Base-by-base conservation (phyloP, 2,888 invertebrate genomes). In the Lapara coniferarum region DNA sequence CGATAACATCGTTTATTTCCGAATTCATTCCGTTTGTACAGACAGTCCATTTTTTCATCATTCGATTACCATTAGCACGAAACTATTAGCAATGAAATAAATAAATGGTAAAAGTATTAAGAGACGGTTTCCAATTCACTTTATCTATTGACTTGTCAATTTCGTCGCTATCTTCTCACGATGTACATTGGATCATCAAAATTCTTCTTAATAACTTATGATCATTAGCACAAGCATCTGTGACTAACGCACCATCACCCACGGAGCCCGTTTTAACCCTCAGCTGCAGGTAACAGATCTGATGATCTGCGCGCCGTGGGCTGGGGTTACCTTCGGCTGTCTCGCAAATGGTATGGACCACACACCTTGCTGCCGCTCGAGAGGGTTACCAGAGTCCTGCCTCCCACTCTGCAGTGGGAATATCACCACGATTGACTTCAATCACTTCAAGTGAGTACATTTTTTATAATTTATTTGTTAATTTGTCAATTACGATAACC, bases 241-340 rank as follows among this genome's bases (percentile, higher is more conserved):
- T 92, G 84, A 89, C 92, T 92, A 93, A 92, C 88, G 82, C 84
- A 85, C 85, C 77, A 85, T 87, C 86, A 89, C 81, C 87, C 82
- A 78, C 77, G 71, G 72, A 82, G 77, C 71, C 82, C 78, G 72
- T 75, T 72, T 79, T 90, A 92, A 90, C 81, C 80, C 76, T 81
- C 85, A 93, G 93, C 92, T 95, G 77, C 95, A 96, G 92, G 95
- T 96, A 74, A 97, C 97, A 59, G 97, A 97, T 85, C 93, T 97
- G 84, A 97, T 98, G 97, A 97, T 97, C 57, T 98, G 97, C 88
- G 97, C 97, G 0, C 97, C 97, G 0, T 97, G 97, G 97, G 97
- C 97, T 0, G 95, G 96, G 5, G 95, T 96, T 46, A 97, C 97
- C 0, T 97, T 97, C 85, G 95, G 95, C 12, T 97, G 97, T 80